These are phyloP conservation scores for Dendrolimus houi DNA, from an alignment of 2,888 invertebrate species.

Conservation along the genomic window DNA sequence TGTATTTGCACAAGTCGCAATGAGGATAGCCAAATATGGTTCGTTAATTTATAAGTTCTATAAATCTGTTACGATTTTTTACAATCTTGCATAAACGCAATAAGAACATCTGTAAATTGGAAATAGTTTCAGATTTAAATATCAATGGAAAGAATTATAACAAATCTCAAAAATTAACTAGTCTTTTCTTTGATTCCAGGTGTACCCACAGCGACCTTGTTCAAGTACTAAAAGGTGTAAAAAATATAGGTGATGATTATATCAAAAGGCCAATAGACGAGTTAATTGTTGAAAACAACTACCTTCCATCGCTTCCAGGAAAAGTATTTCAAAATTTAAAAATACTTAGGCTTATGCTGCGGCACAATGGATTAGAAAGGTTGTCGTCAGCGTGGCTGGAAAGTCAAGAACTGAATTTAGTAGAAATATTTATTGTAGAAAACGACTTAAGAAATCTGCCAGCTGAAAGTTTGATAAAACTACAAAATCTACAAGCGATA, in stretches of 20 bases:
- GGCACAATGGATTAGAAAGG: conserved; percentile 88
- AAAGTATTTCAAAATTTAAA: conserved; percentile 85
- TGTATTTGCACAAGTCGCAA: conserved; percentile 87
- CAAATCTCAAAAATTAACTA: not conserved
- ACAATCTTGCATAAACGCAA: too few relatives aligned
- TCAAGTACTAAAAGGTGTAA: conserved; percentile 84
- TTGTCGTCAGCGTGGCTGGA: conserved; percentile 89
- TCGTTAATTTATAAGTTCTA: conserved; percentile 18
- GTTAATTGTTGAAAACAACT: conserved; percentile 91
- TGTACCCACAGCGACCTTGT: conserved; percentile 93
- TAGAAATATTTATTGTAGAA: conserved; percentile 91
- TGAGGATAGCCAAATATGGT: conserved; percentile 92
- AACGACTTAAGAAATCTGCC: conserved; percentile 87
- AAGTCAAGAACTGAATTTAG: conserved; percentile 83
- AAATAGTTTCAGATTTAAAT: too few relatives aligned
- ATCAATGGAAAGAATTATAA: not conserved
- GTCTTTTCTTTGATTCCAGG: conserved; percentile 68
- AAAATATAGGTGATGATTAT: conserved; percentile 80
- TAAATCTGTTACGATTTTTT: too few relatives aligned
- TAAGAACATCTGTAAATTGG: too few relatives aligned
- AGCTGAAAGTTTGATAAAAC: conserved; percentile 83
- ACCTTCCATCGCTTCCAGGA: conserved; percentile 89
- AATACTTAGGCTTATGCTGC: conserved; percentile 86
- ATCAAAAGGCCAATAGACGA: conserved; percentile 87
- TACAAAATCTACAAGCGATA: conserved; percentile 87